Base-by-base conservation (phyloP, 64 coral and sea anemone genomes). In the Stylophora pistillata region DNA sequence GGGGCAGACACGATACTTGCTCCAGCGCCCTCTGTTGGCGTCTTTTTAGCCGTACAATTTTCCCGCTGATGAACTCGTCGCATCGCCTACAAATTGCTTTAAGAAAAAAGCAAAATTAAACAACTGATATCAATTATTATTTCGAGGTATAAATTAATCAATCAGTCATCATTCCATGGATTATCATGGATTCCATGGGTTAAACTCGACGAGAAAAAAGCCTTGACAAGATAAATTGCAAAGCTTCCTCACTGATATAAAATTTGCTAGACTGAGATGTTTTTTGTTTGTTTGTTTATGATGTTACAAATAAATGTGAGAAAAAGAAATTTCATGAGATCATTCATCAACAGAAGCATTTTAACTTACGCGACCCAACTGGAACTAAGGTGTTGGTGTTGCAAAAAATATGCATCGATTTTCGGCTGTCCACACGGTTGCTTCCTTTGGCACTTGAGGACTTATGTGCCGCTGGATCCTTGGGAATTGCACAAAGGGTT, bases 321-420 rank as follows among this genome's bases (percentile, higher is more conserved):
- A n/a, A n/a, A n/a, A n/a, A n/a, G n/a, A n/a, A n/a, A n/a, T 58
- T 10, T 58, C 15, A 7, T 58, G 15, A 58, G 15, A 58, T 58
- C 56, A 55, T 34, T 17, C 37, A 77, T 11, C 41, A 14, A 55
- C n/a, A 54, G 10, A 77, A 55, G n/a, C 55, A 4, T 21, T 52
- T 30, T 29, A 74, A 86, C 84, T 86, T 70, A 73, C 68, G 84
- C 2, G 70, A 86, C 74, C 84, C 84, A 86, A 86, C 47, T 86
- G 65, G 33, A 30, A 86, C 10, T 2, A 52, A 15, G 18, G 32
- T 86, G 34, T 72, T 55, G 27, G 66, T 86, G 9, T 86, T 25
- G 7, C 28, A 23, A 23, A 86, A 52, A 72, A 86, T 86, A 28
- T 17, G 37, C 11, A 13, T 21, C 0, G 41, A 47, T 27, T 86